A percentile compares a stretch with the other conserved stretches of the same genome.
Evolutionary conservation across 2,888 invertebrate species (phyloP).

Genomic region (Torymus tubicola): DNA sequence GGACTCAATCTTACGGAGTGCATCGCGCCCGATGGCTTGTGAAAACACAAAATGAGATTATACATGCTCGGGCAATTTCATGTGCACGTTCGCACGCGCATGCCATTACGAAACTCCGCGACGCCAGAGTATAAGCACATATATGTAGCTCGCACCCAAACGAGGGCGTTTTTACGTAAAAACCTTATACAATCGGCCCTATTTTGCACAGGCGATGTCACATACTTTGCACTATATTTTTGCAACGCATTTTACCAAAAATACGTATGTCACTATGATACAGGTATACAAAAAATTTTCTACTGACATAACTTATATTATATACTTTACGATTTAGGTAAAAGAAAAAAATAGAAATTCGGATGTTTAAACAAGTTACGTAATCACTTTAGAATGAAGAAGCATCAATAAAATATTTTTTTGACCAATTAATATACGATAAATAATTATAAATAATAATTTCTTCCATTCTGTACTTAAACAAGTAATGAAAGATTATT

Average conservation of each 20-base stretch:
- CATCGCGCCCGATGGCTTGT: slow-evolving; percentile 47
- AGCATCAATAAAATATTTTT: too few relatives aligned
- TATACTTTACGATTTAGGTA: too few relatives aligned
- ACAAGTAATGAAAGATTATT: too few relatives aligned
- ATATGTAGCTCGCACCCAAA: slow-evolving; percentile 26
- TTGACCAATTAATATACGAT: too few relatives aligned
- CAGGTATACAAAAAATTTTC: too few relatives aligned
- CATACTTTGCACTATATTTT: not conserved
- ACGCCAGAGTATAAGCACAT: not conserved
- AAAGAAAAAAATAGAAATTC: too few relatives aligned
- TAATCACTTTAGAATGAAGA: too few relatives aligned
- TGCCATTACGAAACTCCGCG: slow-evolving; percentile 17
- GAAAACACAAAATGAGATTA: slow-evolving; percentile 50
- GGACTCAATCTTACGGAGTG: slow-evolving; percentile 58
- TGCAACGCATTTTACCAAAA: not conserved
- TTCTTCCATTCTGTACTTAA: too few relatives aligned
- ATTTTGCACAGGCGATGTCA: slow-evolving; percentile 14
- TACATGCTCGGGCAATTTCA: slow-evolving; percentile 47
- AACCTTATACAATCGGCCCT: slow-evolving; percentile 55
- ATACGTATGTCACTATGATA: not conserved
- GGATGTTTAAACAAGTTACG: too few relatives aligned
- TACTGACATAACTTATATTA: too few relatives aligned
- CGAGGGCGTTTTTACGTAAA: slow-evolving; percentile 59
- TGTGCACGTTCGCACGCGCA: slow-evolving; percentile 26
- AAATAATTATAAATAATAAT: too few relatives aligned